Conservation (phyloP, 2,113 vertebrate genomes). For the Tapirus terrestris region DNA sequence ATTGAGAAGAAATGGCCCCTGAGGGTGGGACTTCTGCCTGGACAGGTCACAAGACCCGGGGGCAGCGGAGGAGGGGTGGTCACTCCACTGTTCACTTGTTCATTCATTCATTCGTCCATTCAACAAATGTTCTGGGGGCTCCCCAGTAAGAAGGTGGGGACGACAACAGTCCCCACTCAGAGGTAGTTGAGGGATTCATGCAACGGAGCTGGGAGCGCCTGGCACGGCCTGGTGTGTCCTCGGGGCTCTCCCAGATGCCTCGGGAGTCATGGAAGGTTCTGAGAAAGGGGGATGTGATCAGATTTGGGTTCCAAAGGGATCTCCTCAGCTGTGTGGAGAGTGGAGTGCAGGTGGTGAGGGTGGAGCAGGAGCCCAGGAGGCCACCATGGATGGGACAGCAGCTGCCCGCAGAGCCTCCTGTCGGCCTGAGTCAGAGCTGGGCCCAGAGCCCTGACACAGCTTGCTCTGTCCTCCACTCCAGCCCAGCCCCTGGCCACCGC, state of each 20-base stretch:
- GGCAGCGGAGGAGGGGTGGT: not conserved
- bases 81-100: not conserved
- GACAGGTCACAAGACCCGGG: not conserved
- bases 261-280: not conserved
- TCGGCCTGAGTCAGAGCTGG: rapidly evolving
- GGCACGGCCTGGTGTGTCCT: not conserved
- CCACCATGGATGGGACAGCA: not conserved
- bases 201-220: not conserved
- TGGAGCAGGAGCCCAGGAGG: not conserved
- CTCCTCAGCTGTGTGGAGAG: rapidly evolving
- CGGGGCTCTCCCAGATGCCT: not conserved
- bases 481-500: not conserved
- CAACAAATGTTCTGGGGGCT: rapidly evolving
- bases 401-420: not conserved
- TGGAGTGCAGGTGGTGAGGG: not conserved
- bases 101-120: not conserved
- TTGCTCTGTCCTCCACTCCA: not conserved
- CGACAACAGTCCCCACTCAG: too few species aligned
- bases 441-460: not conserved
- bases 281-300: rapidly evolving
- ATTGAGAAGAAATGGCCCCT: not conserved
- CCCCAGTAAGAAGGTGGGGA: not conserved
- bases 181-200: not conserved
- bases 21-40: too few species aligned
- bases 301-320: not conserved